These are phyloP conservation scores for Thera britannica DNA, from an alignment of 2,888 invertebrate species.

Conservation along the genomic window DNA sequence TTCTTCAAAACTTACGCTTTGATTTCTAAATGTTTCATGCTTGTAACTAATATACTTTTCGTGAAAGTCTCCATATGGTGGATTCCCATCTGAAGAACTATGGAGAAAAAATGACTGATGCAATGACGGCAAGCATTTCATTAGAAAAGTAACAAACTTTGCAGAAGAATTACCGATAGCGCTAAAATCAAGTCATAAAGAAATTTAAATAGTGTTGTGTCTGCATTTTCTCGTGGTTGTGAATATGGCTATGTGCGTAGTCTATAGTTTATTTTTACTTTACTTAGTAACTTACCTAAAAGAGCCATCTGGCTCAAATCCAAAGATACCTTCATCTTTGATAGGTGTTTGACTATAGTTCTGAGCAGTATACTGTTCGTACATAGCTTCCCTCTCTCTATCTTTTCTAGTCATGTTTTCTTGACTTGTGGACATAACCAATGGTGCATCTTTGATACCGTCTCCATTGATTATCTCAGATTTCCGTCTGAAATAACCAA, in stretches of 20 bases:
- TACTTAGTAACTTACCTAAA: slow-evolving; percentile 66
- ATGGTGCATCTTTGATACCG: slow-evolving; percentile 76
- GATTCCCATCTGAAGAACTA: slow-evolving; percentile 85
- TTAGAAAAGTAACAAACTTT: slow-evolving; percentile 17
- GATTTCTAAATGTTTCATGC: slow-evolving; percentile 90
- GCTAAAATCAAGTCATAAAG: slow-evolving; percentile 4
- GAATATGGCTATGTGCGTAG: slow-evolving; percentile 21
- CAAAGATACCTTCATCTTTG: slow-evolving; percentile 85
- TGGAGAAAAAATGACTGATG: slow-evolving; percentile 75
- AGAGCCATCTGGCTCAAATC: slow-evolving; percentile 80
- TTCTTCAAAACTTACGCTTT: slow-evolving; percentile 90
- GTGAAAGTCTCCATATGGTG: slow-evolving; percentile 90
- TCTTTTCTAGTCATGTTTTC: slow-evolving; percentile 85
- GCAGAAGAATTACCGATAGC: slow-evolving; percentile 16
- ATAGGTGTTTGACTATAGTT: slow-evolving; percentile 85
- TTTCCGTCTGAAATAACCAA: slow-evolving; percentile 67
- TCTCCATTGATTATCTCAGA: slow-evolving; percentile 75
- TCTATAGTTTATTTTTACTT: slow-evolving; percentile 11
- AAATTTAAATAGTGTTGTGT: slow-evolving; percentile 17
- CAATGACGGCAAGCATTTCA: slow-evolving; percentile 63
- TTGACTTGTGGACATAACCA: slow-evolving; percentile 86
- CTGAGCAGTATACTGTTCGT: slow-evolving; percentile 72
- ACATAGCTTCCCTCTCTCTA: slow-evolving; percentile 74
- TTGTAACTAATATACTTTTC: slow-evolving; percentile 90
- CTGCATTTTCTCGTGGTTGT: slow-evolving; percentile 13